These are phyloP conservation scores for Drosophila novamexicana DNA, from an alignment of 1,140 invertebrate genomes.

Conservation along the genomic window DNA sequence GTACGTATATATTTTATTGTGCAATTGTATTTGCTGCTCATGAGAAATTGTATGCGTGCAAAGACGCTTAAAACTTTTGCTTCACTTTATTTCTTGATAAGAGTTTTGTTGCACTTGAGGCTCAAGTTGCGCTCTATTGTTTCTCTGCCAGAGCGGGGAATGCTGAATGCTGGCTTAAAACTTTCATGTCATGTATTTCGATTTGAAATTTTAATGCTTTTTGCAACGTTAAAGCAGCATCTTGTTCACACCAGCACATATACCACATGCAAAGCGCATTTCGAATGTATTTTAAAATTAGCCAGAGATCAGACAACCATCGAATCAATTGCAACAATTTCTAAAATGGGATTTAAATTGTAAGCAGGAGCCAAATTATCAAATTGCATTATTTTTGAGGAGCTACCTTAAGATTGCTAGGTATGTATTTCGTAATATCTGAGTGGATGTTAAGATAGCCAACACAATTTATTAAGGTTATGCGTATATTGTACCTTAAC, in stretches of 20 bases:
- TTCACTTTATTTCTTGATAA: constrained; percentile 66
- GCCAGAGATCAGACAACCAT: constrained; percentile 11
- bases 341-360: constrained; percentile 18
- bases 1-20: constrained; percentile 66
- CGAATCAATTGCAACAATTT: constrained; percentile 24
- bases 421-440: no score
- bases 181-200: constrained; percentile 37
- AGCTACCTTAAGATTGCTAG: no score
- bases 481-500: no score
- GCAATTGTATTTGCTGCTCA: constrained; percentile 81
- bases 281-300: constrained; percentile 9
- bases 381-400: no score
- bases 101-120: constrained; percentile 66
- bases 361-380: neutral
- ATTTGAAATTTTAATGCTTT: constrained; percentile 62
- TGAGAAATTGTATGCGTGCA: constrained; percentile 80
- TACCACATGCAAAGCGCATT: neutral
- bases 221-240: constrained; percentile 5
- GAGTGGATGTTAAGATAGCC: no score
- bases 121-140: constrained; percentile 58
- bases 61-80: constrained; percentile 78
- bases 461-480: no score
- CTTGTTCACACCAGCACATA: neutral
- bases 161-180: constrained; percentile 63
- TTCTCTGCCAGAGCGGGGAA: constrained; percentile 39